Conservation (phyloP, 2,888 invertebrate species). For the Parnassius mnemosyne region DNA sequence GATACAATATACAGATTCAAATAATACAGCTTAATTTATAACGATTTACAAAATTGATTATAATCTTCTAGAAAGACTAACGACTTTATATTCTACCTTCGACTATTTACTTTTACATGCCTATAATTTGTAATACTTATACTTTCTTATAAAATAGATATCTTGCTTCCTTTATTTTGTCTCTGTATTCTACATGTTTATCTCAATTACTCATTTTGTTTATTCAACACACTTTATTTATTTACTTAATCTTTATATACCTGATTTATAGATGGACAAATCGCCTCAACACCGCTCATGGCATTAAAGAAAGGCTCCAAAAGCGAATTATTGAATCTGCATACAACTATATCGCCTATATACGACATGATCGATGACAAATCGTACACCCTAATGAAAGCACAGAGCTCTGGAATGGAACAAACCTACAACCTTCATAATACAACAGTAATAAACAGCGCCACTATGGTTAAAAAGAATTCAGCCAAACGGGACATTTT, state of each 20-base stretch:
- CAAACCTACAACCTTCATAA: slow-evolving; percentile 52
- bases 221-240: background rate
- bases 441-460: slow-evolving; percentile 59
- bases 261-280: slow-evolving; percentile 50
- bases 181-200: too few species aligned
- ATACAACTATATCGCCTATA: slow-evolving; percentile 71
- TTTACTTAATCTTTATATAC: background rate
- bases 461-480: slow-evolving; percentile 55
- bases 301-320: slow-evolving; percentile 46
- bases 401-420: slow-evolving; percentile 43
- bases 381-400: slow-evolving; percentile 55
- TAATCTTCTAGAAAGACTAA: too few species aligned
- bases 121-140: too few species aligned
- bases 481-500: slow-evolving; percentile 62
- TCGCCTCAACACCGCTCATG: slow-evolving; percentile 68
- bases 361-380: slow-evolving; percentile 62
- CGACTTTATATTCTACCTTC: too few species aligned
- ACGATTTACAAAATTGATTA: too few species aligned
- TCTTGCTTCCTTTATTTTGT: too few species aligned
- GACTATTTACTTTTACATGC: too few species aligned
- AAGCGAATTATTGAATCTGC: slow-evolving; percentile 55
- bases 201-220: too few species aligned
- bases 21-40: too few species aligned
- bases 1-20: too few species aligned
- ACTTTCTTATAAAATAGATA: too few species aligned